Evolutionary conservation across 2,888 invertebrate species (phyloP), one percentile per base, ranked within the genome.

Genomic region (Amorpha juglandis): DNA sequence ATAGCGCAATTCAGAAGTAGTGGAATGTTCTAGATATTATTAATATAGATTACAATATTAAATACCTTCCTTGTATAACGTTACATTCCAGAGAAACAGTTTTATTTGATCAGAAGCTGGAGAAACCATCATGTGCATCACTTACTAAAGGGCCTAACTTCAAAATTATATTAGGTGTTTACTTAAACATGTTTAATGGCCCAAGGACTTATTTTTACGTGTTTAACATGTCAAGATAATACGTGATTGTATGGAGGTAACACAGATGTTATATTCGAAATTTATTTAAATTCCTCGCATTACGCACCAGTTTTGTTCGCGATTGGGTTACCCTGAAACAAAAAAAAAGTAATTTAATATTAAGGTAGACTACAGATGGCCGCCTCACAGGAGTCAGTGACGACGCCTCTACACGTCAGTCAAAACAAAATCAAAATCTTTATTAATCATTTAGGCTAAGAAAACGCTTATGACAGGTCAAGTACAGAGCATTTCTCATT

Each of bases 281-380:
- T 38, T 3, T 50, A 50, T 19, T 50, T 7, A 50, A 19, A 16
- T 11, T 55, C 42, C 6, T 67, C 51, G n/a, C 65, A 63, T 68
- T 78, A 77, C 6, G 68, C 70, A 16, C 69, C 66, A n/a, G 74
- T 74, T 47, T 65, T 72, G 69, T 77, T 78, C 71, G 0, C 9
- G 55, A 81, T 73, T 42, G 79, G 76, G 72, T 89, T 85, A 47
- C 89, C 89, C 89, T 90, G 89, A 1, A 88, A 71, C 68, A 71
- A 66, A 64, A 19, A 55, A 45, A 53, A 42, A 62, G 4, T 27
- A 27, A 27, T 3, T 27, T 27, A 27, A 4, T 27, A 27, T 27
- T 27, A 27, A 1, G 27, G 27, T 4, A 27, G 27, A 27, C 2
- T 27, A 27, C 27, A 1, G 27, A 27, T 27, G 27, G 27, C 4